Evolutionary conservation across 2,888 invertebrate genomes (phyloP).

Genomic region (Hoplodrina ambigua): DNA sequence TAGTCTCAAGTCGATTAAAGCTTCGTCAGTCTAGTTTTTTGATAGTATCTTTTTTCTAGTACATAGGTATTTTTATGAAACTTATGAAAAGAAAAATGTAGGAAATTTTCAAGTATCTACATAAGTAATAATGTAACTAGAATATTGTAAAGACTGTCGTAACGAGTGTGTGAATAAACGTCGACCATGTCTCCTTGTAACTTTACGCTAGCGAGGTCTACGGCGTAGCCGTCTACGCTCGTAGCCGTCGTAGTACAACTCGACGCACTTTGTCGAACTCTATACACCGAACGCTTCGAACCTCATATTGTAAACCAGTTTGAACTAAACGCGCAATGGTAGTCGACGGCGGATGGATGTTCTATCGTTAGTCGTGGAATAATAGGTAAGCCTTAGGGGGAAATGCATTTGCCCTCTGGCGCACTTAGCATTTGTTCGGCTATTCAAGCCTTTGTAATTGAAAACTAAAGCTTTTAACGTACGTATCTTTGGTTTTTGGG

Average conservation of each 20-base stretch:
- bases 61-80: too few relatives aligned
- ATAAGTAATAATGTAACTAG: too few relatives aligned
- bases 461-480: constrained; percentile 6
- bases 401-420: background rate
- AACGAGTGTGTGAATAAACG: background rate
- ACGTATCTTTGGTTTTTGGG: background rate
- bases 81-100: too few relatives aligned
- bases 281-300: background rate
- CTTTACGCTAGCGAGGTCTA: constrained; percentile 4
- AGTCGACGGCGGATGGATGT: background rate
- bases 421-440: background rate
- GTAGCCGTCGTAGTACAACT: constrained; percentile 24
- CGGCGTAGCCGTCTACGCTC: constrained; percentile 47
- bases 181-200: background rate
- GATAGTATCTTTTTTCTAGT: too few relatives aligned
- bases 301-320: background rate
- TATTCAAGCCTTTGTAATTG: background rate
- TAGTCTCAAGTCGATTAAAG: too few relatives aligned
- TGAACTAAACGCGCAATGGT: background rate
- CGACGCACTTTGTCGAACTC: background rate
- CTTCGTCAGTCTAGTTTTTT: too few relatives aligned
- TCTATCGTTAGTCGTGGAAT: background rate
- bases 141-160: too few relatives aligned
- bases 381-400: background rate
- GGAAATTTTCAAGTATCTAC: too few relatives aligned